Percentiles rank a stretch among this genome's conserved stretches.
These are phyloP conservation scores for Microtus oregoni DNA, from an alignment of 2,113 vertebrate genomes.

Conservation along the genomic window DNA sequence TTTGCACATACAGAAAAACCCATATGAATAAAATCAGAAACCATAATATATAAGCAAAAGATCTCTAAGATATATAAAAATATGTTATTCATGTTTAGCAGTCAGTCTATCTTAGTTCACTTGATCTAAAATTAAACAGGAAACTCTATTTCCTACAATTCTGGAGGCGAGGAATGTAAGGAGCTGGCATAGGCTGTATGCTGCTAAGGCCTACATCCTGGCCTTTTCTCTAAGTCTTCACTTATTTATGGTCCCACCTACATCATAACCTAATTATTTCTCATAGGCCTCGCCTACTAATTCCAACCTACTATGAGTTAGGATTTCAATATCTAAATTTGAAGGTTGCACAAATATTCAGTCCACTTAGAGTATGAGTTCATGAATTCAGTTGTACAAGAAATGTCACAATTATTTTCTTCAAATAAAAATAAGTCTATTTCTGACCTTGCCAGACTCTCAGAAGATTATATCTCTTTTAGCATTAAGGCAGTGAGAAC, in stretches of 20 bases:
- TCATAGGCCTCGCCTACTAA: neutral
- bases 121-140: neutral
- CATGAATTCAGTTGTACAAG: neutral
- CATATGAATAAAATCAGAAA: neutral
- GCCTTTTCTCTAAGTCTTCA: neutral
- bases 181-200: neutral
- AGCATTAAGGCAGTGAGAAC: neutral
- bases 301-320: neutral
- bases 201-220: neutral
- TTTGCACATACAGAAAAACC: neutral
- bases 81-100: neutral
- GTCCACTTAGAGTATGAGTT: neutral
- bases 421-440: slow-evolving; percentile 34
- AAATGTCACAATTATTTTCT: slow-evolving; percentile 5
- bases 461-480: neutral
- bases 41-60: neutral
- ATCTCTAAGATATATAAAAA: neutral
- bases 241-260: neutral
- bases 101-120: neutral
- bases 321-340: neutral
- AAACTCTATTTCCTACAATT: neutral
- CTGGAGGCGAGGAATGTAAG: neutral
- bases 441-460: neutral
- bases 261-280: neutral
- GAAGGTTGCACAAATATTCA: neutral